These are phyloP conservation scores for Puntigrus tetrazona DNA, from an alignment of 2,113 vertebrate species.

Conservation along the genomic window DNA sequence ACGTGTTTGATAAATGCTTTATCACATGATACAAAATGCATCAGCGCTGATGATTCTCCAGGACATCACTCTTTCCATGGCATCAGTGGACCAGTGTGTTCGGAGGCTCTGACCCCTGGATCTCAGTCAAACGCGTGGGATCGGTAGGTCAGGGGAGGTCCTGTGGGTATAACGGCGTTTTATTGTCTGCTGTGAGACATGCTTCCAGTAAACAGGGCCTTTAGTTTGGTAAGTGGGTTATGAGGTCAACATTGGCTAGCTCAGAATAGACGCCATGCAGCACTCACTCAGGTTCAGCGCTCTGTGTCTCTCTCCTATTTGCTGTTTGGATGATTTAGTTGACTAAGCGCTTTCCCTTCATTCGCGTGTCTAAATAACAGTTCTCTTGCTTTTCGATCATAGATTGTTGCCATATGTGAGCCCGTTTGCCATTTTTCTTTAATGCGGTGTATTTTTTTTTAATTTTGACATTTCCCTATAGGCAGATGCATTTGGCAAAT, in stretches of 20 bases:
- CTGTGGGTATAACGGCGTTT: slow-evolving; percentile 62
- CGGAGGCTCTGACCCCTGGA: slow-evolving; percentile 41
- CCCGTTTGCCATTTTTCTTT: neutral
- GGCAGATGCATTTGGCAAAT: neutral
- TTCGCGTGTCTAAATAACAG: slow-evolving; percentile 70
- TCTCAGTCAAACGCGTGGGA: slow-evolving; percentile 50
- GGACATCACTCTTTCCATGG: slow-evolving; percentile 21
- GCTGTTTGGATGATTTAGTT: slow-evolving; percentile 68
- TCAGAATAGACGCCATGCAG: slow-evolving; percentile 59
- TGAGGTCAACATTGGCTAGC: slow-evolving; percentile 69
- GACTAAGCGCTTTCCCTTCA: slow-evolving; percentile 75
- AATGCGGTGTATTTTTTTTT: neutral
- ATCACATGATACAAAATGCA: slow-evolving; percentile 40
- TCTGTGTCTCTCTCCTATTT: slow-evolving; percentile 64
- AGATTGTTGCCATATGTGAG: slow-evolving; percentile 42
- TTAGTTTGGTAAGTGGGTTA: slow-evolving; percentile 59
- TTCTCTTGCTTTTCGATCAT: slow-evolving; percentile 41
- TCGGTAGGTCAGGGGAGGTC: slow-evolving; percentile 57
- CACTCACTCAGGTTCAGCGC: slow-evolving; percentile 57
- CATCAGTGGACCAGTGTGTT: slow-evolving; percentile 11
- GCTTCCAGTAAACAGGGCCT: slow-evolving; percentile 76
- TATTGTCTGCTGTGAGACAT: slow-evolving; percentile 69
- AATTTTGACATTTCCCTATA: neutral
- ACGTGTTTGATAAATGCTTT: slow-evolving; percentile 13
- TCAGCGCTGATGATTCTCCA: slow-evolving; percentile 30